Evolutionary conservation across 2,888 invertebrate genomes (phyloP).

Genomic region (Atrina japonica): DNA sequence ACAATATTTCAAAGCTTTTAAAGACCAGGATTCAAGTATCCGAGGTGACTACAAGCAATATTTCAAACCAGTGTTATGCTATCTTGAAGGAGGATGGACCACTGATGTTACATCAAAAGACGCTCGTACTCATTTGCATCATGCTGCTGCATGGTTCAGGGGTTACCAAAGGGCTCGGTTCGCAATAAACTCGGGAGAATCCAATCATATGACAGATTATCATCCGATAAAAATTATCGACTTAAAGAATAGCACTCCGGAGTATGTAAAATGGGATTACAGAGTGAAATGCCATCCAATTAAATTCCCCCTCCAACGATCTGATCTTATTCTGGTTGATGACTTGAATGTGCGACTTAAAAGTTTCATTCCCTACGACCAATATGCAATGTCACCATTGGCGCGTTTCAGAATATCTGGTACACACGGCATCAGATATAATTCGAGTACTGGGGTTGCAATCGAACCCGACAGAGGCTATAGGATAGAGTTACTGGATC

Average conservation of each 20-base stretch:
- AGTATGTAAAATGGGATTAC: conserved; percentile 70
- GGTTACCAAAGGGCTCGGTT: conserved; percentile 63
- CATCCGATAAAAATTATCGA: conserved; percentile 66
- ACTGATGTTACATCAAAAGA: background rate
- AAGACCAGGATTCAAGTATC: conserved; percentile 47
- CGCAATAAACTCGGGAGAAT: conserved; percentile 60
- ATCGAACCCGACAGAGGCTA: conserved; percentile 32
- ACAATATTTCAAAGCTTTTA: conserved; percentile 61
- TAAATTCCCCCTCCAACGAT: conserved; percentile 46
- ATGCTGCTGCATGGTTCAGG: conserved; percentile 17
- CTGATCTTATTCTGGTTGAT: conserved; percentile 46
- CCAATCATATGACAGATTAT: conserved; percentile 60
- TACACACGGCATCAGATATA: background rate
- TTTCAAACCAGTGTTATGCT: conserved; percentile 63
- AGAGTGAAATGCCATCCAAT: conserved; percentile 62
- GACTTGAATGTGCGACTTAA: conserved; percentile 54
- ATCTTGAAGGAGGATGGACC: conserved; percentile 66
- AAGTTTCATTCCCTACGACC: background rate
- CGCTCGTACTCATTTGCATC: too few relatives aligned
- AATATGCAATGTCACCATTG: too few relatives aligned
- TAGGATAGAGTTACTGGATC: conserved; percentile 54
- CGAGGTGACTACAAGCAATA: conserved; percentile 55
- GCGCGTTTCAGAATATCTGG: background rate
- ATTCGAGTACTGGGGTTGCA: conserved; percentile 18
- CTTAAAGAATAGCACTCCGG: conserved; percentile 54